Percentiles rank a stretch among this genome's conserved stretches.
Evolutionary conservation across 2,797 vertebrate genomes (phyloP).

Genomic region (Pantherophis vulpinus): DNA sequence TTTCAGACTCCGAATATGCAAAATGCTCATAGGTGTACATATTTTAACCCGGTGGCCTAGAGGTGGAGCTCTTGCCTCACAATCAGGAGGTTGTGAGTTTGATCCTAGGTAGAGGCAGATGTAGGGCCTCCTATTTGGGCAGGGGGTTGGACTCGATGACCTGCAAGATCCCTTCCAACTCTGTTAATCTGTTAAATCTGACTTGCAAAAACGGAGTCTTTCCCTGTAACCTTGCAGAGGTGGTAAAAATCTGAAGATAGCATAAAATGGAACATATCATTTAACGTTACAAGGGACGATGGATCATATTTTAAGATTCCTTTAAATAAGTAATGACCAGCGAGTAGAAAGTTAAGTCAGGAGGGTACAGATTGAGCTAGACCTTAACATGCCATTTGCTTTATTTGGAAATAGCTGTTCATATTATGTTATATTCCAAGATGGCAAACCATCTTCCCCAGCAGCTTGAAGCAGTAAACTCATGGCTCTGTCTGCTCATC

Average conservation of each 20-base stretch:
- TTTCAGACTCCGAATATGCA: neutral
- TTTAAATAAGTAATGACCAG: neutral
- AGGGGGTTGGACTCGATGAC: too few relatives aligned
- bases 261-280: neutral
- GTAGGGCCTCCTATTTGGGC: too few relatives aligned
- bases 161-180: too few relatives aligned
- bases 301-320: neutral
- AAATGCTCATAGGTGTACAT: neutral
- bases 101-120: too few relatives aligned
- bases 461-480: neutral
- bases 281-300: neutral
- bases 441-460: neutral
- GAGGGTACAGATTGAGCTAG: neutral
- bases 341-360: neutral
- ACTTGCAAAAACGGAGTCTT: neutral
- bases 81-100: too few relatives aligned
- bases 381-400: neutral
- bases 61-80: too few relatives aligned
- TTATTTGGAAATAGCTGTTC: neutral
- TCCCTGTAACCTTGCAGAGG: neutral
- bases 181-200: too few relatives aligned
- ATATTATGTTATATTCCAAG: neutral
- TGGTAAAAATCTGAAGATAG: neutral
- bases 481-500: neutral
- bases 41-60: neutral